A percentile compares a stretch with the other conserved stretches of the same genome.
phyloP scores from a whole-genome alignment of 2,113 vertebrate genomes.

The Pteruthius melanotis region DNA sequence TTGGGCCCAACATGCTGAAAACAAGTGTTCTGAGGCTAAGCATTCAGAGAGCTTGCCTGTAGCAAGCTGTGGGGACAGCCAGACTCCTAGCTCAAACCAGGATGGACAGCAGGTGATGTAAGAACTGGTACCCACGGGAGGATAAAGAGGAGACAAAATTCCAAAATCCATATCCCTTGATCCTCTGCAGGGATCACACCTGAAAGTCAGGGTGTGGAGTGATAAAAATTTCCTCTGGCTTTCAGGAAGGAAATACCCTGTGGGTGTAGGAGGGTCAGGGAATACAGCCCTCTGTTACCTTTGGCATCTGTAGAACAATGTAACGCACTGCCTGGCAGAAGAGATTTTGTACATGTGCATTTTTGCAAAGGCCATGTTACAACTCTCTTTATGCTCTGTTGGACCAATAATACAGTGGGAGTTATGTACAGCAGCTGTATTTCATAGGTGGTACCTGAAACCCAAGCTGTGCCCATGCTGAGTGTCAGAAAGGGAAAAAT shows the following conservation, averaged over 20 bases:
- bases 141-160: neutral
- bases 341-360: fast-evolving
- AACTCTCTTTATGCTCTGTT: neutral
- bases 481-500: neutral
- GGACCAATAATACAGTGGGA: neutral
- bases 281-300: neutral
- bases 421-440: neutral
- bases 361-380: neutral
- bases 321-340: fast-evolving
- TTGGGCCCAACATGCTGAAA: neutral
- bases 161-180: neutral
- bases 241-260: neutral
- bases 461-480: neutral
- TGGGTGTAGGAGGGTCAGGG: neutral
- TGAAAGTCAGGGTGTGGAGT: neutral
- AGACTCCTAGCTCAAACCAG: neutral
- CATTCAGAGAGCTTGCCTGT: neutral
- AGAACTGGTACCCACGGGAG: neutral
- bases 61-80: neutral
- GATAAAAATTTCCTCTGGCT: neutral
- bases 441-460: neutral
- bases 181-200: neutral
- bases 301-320: neutral
- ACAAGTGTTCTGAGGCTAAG: neutral
- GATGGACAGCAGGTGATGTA: neutral